Conservation (phyloP, 2,888 invertebrate genomes). For the Campaea margaritaria region DNA sequence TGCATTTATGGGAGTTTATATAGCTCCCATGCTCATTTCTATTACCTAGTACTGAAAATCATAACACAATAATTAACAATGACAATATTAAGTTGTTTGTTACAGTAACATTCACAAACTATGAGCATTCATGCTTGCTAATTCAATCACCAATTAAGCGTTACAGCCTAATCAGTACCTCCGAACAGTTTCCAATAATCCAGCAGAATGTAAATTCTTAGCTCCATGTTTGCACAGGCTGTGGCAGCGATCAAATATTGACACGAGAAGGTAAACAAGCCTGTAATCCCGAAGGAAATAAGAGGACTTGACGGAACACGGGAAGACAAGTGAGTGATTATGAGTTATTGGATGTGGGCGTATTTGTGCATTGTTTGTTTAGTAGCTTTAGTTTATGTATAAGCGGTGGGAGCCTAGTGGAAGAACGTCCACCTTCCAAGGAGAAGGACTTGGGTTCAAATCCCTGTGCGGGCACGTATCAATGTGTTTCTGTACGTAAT, state of each 20-base stretch:
- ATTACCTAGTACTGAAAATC: no score
- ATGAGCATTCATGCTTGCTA: slow-evolving; percentile 9
- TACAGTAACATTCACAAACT: background rate
- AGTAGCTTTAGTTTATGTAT: background rate
- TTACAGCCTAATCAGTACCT: slow-evolving; percentile 30
- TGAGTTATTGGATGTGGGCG: slow-evolving; percentile 44
- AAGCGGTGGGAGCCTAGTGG: no score
- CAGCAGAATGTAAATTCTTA: slow-evolving; percentile 12
- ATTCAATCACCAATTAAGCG: slow-evolving; percentile 43
- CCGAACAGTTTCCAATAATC: background rate
- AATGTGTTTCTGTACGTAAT: no score
- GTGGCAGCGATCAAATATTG: slow-evolving; percentile 45
- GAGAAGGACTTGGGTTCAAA: no score
- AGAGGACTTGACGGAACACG: slow-evolving; percentile 56
- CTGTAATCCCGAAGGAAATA: slow-evolving; percentile 66
- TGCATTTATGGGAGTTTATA: no score
- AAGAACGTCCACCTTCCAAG: no score
- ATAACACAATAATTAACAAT: background rate
- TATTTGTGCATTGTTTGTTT: slow-evolving; percentile 9
- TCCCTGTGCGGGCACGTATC: no score
- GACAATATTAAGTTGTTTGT: background rate
- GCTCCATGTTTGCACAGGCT: slow-evolving; percentile 3
- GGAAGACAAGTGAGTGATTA: slow-evolving; percentile 56
- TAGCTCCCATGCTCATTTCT: no score
- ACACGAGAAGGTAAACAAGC: slow-evolving; percentile 41